Base-by-base conservation (phyloP, 2,888 invertebrate species). In the Conistra vaccinii region DNA sequence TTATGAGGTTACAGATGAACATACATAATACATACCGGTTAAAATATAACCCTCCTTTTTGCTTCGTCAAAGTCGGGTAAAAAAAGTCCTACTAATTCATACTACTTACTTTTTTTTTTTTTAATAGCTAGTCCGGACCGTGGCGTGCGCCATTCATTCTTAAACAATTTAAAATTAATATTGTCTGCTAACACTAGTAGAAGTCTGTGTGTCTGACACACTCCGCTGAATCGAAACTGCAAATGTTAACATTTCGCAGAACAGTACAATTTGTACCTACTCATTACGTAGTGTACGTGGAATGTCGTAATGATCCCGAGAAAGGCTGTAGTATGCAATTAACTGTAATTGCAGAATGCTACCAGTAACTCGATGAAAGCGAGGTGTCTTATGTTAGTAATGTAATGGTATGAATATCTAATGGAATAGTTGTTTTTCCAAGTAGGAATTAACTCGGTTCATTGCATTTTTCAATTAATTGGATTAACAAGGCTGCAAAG, bases 271-370 rank as follows among this genome's bases (percentile, higher is more conserved):
- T 74, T 60, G 58, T 69, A 23, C 20, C 69, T 45, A 71, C 71
- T 72, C 62, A 72, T 69, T 82, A 72, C 61, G 12, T 42, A 72
- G 62, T 69, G 23, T 73, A 69, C 61, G 45, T 42, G 61, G 69
- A 76, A 79, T 57, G 20, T 32, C 12, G 76, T 72, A 79, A 79
- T 69, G 51, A 66, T 79, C 10, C 69, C 60, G 7, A 39, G 82
- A 68, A 82, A 60, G 4, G 23, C 62, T 48, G 23, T 62, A 74
- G 12, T 23, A 42, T 55, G 55, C 69, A 72, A 67, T 82, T 76
- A 82, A 82, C 35, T 51, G 61, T 70, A 79, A 82, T 79, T 72
- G 51, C 26, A 67, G 53, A 82, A 72, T 74, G 42, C 26, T 68
- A 53, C 17, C 42, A 63, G 70, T 58, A 14, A 26, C 26, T 48